A percentile compares a stretch with the other conserved stretches of the same genome.
Conservation (phyloP, 2,888 invertebrate species). For the Epistrophe eligans region DNA sequence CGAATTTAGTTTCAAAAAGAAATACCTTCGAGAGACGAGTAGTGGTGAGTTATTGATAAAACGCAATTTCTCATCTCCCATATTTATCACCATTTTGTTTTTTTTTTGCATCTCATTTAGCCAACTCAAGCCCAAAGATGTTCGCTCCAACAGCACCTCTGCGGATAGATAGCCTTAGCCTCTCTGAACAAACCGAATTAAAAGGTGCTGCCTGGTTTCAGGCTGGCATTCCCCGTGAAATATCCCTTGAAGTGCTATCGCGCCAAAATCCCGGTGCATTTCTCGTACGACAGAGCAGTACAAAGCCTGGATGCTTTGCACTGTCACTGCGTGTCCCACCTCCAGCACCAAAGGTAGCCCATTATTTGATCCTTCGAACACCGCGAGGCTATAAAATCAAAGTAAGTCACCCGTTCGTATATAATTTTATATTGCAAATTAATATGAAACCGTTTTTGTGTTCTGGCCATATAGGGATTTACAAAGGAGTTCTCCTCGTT, state of each 20-base stretch:
- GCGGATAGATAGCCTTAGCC: conserved; percentile 87
- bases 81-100: background rate
- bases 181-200: conserved; percentile 91
- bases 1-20: conserved; percentile 82
- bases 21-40: conserved; percentile 83
- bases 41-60: conserved; percentile 80
- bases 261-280: conserved; percentile 97
- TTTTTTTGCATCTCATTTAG: conserved; percentile 73
- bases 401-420: conserved; percentile 85
- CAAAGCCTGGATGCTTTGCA: conserved; percentile 96
- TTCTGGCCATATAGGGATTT: conserved; percentile 90
- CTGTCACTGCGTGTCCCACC: conserved; percentile 96
- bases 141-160: conserved; percentile 83
- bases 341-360: conserved; percentile 91
- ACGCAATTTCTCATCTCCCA: conserved; percentile 7
- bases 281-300: conserved; percentile 97
- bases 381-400: conserved; percentile 96
- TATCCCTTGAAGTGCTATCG: conserved; percentile 95
- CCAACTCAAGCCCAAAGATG: conserved; percentile 85
- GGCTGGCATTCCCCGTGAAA: conserved; percentile 97
- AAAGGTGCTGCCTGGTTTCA: conserved; percentile 97
- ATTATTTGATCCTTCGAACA: conserved; percentile 96
- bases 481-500: conserved; percentile 97
- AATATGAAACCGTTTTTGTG: conserved; percentile 54
- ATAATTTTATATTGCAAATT: conserved; percentile 49